phyloP scores from a whole-genome alignment of 2,797 vertebrate species.

The Tamandua tetradactyla region DNA sequence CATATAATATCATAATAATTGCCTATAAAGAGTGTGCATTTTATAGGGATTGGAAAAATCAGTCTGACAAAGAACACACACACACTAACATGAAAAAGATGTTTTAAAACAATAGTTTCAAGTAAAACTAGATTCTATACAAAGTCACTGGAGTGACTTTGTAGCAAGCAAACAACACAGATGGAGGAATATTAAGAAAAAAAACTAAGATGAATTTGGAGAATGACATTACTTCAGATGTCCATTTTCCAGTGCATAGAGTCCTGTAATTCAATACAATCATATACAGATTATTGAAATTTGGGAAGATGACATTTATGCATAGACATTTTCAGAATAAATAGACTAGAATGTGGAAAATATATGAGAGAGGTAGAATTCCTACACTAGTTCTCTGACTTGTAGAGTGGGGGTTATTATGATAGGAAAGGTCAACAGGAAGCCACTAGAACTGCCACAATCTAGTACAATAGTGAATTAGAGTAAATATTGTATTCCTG shows the following conservation, averaged over 20 bases:
- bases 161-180: not conserved
- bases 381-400: no score
- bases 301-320: not conserved
- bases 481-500: no score
- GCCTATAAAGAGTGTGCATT: not conserved
- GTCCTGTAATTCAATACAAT: not conserved
- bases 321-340: not conserved
- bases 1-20: not conserved
- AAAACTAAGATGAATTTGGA: not conserved
- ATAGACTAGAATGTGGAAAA: not conserved
- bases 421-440: no score
- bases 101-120: conserved; percentile 14
- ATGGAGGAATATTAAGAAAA: not conserved
- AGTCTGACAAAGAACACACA: not conserved
- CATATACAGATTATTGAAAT: not conserved
- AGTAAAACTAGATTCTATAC: conserved; percentile 14
- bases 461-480: no score
- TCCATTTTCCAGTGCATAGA: not conserved
- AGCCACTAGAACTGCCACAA: no score
- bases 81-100: not conserved
- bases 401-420: no score
- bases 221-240: not conserved
- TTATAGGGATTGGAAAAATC: not conserved
- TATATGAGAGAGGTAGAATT: not conserved
- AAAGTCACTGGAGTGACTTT: not conserved